These are phyloP conservation scores for Idaea biselata DNA, from an alignment of 2,888 invertebrate genomes.

Conservation along the genomic window DNA sequence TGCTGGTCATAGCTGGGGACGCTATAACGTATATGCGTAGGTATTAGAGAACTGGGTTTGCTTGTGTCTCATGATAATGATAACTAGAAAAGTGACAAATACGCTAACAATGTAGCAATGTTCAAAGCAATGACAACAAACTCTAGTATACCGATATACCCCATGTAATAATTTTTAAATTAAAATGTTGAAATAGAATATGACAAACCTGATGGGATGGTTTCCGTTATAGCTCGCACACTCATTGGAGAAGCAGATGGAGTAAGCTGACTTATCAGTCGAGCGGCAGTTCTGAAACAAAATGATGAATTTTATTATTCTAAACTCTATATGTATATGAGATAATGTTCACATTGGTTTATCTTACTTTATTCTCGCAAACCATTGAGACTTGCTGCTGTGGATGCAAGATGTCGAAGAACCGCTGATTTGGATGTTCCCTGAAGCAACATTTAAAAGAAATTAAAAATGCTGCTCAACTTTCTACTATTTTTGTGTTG, in stretches of 20 bases:
- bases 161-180: background rate
- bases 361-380: conserved; percentile 93
- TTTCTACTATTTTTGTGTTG: no score
- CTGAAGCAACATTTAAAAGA: conserved; percentile 51
- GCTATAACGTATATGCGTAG: no score
- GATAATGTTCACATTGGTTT: background rate
- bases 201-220: conserved; percentile 87
- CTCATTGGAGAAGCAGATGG: conserved; percentile 97
- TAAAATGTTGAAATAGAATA: background rate
- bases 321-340: background rate
- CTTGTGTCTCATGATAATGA: no score
- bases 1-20: no score
- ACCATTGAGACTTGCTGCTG: conserved; percentile 97
- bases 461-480: background rate
- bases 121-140: no score
- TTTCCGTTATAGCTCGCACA: conserved; percentile 98
- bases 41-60: no score
- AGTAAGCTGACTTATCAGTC: conserved; percentile 93
- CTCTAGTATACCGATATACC: no score
- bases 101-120: no score
- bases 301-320: background rate
- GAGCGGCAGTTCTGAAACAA: conserved; percentile 92
- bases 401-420: conserved; percentile 93
- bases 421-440: conserved; percentile 91
- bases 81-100: no score